Evolutionary conservation across 2,888 invertebrate genomes (phyloP).

Genomic region (Arge pagana): DNA sequence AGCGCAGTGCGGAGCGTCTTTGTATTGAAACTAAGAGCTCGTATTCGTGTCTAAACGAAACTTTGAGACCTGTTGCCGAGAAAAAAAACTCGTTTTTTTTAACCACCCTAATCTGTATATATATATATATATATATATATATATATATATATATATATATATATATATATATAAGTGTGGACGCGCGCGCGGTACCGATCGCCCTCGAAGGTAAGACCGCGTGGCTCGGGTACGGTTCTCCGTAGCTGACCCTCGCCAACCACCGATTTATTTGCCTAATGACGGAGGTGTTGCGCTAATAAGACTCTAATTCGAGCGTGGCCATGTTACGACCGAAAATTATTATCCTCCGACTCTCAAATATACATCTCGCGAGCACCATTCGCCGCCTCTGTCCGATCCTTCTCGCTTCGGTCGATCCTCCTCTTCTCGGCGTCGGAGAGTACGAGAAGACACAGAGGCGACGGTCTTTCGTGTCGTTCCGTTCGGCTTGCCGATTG

Average conservation of each 20-base stretch:
- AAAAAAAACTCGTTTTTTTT: too few relatives aligned
- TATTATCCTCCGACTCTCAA: slow-evolving; percentile 4
- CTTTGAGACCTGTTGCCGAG: too few relatives aligned
- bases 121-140: slow-evolving; percentile 25
- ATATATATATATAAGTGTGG: slow-evolving; percentile 15
- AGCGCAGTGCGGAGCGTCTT: too few relatives aligned
- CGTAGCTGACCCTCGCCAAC: not conserved
- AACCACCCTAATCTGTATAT: too few relatives aligned
- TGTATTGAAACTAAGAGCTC: too few relatives aligned
- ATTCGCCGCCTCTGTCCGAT: not conserved
- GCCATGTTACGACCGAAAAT: slow-evolving; percentile 12
- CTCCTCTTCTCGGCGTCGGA: not conserved
- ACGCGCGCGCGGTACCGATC: slow-evolving; percentile 17
- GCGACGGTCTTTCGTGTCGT: too few relatives aligned
- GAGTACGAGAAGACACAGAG: too few relatives aligned
- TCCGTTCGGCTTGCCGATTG: too few relatives aligned
- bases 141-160: slow-evolving; percentile 25
- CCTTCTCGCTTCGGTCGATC: not conserved
- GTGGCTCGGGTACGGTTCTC: too few relatives aligned
- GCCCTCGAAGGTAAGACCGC: too few relatives aligned
- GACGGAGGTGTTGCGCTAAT: slow-evolving; percentile 24
- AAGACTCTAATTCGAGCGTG: slow-evolving; percentile 9
- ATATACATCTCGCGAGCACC: not conserved
- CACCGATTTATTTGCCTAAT: slow-evolving; percentile 21
- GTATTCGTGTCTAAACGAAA: too few relatives aligned